Evolutionary conservation across 2,113 vertebrate species (phyloP).

Genomic region (Plecotus auritus): DNA sequence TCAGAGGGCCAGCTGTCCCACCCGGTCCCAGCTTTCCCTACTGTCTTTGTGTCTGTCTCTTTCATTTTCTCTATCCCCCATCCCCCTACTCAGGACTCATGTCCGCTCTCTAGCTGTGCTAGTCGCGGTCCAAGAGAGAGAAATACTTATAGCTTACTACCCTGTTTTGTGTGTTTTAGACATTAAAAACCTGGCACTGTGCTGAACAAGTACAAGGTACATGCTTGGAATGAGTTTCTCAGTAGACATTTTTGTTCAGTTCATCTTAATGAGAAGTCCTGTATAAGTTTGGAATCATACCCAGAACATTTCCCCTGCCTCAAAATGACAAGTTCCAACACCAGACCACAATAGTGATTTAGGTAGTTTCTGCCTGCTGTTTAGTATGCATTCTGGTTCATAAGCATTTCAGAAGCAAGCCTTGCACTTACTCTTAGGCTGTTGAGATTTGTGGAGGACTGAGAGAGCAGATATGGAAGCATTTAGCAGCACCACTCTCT

Average conservation of each 20-base stretch:
- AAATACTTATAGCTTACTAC: not conserved
- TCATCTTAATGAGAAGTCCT: not conserved
- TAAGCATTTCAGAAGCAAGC: not conserved
- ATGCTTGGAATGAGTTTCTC: not conserved
- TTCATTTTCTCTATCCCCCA: no score
- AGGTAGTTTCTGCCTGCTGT: not conserved
- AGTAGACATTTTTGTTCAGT: not conserved
- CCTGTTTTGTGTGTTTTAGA: not conserved
- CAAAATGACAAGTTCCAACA: not conserved
- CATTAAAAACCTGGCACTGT: not conserved
- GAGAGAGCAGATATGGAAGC: constrained; percentile 75
- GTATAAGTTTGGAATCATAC: not conserved
- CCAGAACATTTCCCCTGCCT: not conserved
- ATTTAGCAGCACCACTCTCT: constrained; percentile 77
- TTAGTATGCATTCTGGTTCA: not conserved
- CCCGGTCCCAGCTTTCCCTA: no score
- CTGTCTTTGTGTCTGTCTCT: no score
- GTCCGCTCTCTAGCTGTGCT: no score
- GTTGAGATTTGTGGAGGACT: constrained; percentile 83
- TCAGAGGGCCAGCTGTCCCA: no score
- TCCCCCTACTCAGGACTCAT: no score
- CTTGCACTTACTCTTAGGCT: constrained; percentile 81
- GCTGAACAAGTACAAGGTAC: not conserved
- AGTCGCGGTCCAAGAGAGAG: no score
- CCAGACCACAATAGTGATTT: not conserved